phyloP scores from a whole-genome alignment of 1,140 invertebrate genomes.

The Neodiprion pinetum region DNA sequence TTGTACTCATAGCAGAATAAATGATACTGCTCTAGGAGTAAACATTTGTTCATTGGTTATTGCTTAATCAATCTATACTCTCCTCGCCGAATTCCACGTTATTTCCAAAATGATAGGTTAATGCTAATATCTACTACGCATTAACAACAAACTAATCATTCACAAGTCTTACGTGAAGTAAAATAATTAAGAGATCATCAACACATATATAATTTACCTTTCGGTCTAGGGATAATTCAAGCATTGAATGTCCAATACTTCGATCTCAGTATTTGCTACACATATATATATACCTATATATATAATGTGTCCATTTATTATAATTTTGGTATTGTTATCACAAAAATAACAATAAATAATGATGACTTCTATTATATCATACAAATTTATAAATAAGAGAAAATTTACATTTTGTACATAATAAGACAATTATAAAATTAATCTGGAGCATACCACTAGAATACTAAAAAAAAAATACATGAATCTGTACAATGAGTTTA shows the following conservation, averaged over 20 bases:
- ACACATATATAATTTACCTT: too few relatives aligned
- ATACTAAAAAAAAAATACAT: neutral
- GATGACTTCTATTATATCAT: neutral
- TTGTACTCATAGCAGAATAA: slow-evolving; percentile 24
- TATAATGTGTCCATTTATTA: slow-evolving; percentile 4
- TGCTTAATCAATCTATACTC: too few relatives aligned
- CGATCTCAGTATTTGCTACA: too few relatives aligned
- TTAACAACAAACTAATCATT: too few relatives aligned
- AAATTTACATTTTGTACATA: slow-evolving; percentile 6
- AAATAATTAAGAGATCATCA: too few relatives aligned
- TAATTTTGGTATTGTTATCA: neutral
- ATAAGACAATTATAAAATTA: neutral
- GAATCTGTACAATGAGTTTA: too few relatives aligned
- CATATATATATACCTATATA: neutral
- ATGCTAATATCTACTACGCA: too few relatives aligned
- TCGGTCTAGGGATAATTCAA: too few relatives aligned
- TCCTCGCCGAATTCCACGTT: too few relatives aligned
- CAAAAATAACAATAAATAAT: neutral
- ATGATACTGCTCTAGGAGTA: slow-evolving; percentile 23
- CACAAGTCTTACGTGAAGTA: too few relatives aligned
- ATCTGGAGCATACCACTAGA: neutral
- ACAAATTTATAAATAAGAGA: slow-evolving; percentile 3
- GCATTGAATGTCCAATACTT: too few relatives aligned
- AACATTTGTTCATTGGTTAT: neutral
- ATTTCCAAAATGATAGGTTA: too few relatives aligned